A percentile compares a stretch with the other conserved stretches of the same genome.
phyloP scores from a whole-genome alignment of 1,140 invertebrate species.

The Aethina tumida region DNA sequence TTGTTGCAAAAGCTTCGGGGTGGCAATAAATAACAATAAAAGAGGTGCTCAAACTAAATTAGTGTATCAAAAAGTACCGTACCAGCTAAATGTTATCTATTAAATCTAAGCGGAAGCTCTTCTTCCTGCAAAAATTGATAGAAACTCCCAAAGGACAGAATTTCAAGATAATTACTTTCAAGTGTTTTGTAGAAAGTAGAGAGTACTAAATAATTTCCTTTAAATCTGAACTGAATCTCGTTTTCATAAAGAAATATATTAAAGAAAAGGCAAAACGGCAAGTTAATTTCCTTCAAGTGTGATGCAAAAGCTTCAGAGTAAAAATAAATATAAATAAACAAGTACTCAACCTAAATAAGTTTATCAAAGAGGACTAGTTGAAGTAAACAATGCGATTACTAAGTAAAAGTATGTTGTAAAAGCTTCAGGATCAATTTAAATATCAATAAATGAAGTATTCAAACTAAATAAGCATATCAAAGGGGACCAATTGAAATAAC shows the following conservation, averaged over 20 bases:
- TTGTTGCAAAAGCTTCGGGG: too few relatives aligned
- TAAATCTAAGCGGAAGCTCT: constrained; percentile 1
- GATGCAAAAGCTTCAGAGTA: not conserved
- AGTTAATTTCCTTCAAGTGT: not conserved
- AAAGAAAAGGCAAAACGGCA: not conserved
- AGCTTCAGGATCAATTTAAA: too few relatives aligned
- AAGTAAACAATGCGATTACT: too few relatives aligned
- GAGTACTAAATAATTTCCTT: not conserved
- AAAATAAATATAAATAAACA: not conserved
- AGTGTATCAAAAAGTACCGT: constrained; percentile 2
- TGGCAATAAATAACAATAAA: not conserved
- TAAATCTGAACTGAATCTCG: constrained; percentile 2
- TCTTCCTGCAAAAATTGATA: not conserved
- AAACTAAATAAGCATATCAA: constrained; percentile 1
- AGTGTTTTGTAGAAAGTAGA: constrained; percentile 1
- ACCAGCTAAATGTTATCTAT: constrained; percentile 1
- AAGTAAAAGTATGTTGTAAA: too few relatives aligned
- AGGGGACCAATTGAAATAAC: constrained; percentile 1
- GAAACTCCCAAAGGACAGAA: not conserved
- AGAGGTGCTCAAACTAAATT: not conserved
- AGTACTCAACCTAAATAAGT: not conserved
- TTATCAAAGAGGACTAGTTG: not conserved
- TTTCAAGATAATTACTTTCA: not conserved
- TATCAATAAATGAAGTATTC: not conserved
- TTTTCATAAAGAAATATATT: not conserved